These are phyloP conservation scores for Rynchops niger DNA, from an alignment of 2,113 vertebrate genomes.

Conservation along the genomic window DNA sequence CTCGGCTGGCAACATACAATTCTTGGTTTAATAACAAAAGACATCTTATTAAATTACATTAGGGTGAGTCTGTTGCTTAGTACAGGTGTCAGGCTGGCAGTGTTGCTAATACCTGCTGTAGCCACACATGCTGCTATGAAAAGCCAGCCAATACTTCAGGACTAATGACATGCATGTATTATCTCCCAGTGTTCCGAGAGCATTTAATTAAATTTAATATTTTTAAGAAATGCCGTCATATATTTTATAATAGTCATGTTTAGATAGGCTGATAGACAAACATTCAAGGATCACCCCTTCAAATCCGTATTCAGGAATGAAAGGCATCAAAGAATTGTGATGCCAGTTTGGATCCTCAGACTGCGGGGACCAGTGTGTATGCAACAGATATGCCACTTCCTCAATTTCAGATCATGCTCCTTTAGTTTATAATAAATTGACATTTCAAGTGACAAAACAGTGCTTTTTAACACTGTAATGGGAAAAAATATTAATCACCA, in stretches of 20 bases:
- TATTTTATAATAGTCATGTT: background rate
- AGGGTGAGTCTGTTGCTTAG: background rate
- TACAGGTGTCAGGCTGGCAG: constrained; percentile 36
- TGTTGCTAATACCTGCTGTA: background rate
- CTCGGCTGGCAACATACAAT: background rate
- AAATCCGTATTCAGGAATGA: background rate
- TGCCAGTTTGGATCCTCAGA: background rate
- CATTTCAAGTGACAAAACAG: background rate
- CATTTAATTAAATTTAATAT: constrained; percentile 11
- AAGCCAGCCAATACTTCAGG: background rate
- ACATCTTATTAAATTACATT: constrained; percentile 40
- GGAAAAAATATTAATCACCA: background rate
- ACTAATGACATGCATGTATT: background rate
- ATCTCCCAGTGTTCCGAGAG: background rate
- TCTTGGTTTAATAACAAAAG: constrained; percentile 63
- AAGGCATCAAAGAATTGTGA: background rate
- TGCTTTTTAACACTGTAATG: background rate
- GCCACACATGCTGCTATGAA: background rate
- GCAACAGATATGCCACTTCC: background rate
- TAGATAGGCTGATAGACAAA: background rate
- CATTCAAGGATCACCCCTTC: background rate
- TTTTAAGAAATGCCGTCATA: background rate
- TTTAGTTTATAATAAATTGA: background rate
- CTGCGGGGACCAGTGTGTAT: rapidly evolving
- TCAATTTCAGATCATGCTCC: background rate